Percentiles rank a stretch among this genome's conserved stretches.
Conservation (phyloP, 2,797 vertebrate species). For the Pogoniulus pusillus region DNA sequence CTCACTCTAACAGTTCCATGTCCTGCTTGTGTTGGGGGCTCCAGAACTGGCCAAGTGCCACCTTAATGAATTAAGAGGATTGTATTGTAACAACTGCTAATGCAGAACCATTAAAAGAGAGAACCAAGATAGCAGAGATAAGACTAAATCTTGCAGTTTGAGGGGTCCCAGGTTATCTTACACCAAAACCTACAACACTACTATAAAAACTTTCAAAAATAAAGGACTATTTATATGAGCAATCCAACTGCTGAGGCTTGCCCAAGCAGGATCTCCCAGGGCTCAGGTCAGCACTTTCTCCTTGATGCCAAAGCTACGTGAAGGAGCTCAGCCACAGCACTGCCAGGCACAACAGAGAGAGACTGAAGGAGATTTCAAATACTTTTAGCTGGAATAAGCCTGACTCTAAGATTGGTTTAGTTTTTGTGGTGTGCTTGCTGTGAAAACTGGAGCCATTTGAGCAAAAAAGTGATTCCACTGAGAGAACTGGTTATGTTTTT, state of each 20-base stretch:
- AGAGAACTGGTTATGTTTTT: background rate
- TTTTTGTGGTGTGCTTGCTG: background rate
- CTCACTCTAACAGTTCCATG: no score
- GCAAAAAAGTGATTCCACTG: background rate
- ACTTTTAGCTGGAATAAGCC: background rate
- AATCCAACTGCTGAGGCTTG: background rate
- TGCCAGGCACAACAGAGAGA: background rate
- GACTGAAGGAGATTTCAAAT: background rate
- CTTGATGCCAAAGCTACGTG: background rate
- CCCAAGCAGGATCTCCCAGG: background rate
- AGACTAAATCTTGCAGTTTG: background rate
- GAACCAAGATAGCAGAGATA: background rate
- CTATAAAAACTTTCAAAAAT: no score
- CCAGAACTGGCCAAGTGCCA: no score
- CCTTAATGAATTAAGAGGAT: background rate
- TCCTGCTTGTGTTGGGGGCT: no score
- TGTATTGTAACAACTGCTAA: background rate
- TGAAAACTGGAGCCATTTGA: background rate
- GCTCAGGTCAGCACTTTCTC: background rate
- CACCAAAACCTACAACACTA: no score
- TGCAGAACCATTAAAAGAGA: background rate
- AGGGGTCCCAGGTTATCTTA: no score
- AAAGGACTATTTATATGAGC: background rate
- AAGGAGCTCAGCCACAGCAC: background rate
- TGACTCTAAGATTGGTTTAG: background rate